These are phyloP conservation scores for Pao palembangensis DNA, from an alignment of 2,113 vertebrate genomes.

Conservation along the genomic window DNA sequence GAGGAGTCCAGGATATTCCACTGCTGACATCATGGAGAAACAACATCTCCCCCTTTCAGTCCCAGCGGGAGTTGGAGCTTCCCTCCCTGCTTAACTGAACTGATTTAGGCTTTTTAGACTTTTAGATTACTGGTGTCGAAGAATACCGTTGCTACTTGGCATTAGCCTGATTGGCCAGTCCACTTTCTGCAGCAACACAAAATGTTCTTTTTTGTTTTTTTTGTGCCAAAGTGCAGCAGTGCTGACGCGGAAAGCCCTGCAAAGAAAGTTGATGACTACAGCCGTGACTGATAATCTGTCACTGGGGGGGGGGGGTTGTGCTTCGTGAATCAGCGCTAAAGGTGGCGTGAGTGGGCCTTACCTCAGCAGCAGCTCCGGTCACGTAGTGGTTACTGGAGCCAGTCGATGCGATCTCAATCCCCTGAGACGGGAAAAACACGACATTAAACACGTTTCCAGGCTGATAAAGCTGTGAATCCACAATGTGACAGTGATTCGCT, in stretches of 20 bases:
- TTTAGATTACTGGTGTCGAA: too few relatives aligned
- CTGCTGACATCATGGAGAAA: constrained; percentile 57
- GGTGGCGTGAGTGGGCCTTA: constrained; percentile 47
- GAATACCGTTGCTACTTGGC: too few relatives aligned
- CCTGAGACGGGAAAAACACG: constrained; percentile 61
- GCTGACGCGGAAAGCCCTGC: too few relatives aligned
- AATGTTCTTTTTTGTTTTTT: too few relatives aligned
- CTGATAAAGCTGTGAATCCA: background rate
- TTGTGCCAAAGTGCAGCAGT: too few relatives aligned
- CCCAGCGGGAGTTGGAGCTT: constrained; percentile 8
- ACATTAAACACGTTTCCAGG: constrained; percentile 1
- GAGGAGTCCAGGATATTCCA: constrained; percentile 9
- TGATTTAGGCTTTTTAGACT: too few relatives aligned
- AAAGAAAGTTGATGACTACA: too few relatives aligned
- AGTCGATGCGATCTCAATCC: constrained; percentile 84
- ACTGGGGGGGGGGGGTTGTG: too few relatives aligned
- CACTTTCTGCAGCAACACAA: too few relatives aligned
- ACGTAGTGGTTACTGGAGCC: constrained; percentile 85
- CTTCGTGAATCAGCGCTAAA: too few relatives aligned
- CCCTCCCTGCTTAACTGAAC: background rate
- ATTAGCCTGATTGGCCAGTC: too few relatives aligned
- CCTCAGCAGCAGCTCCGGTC: constrained; percentile 75
- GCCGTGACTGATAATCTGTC: too few relatives aligned
- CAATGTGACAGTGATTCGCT: constrained; percentile 4
- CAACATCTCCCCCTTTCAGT: constrained; percentile 26